phyloP scores from a whole-genome alignment of 1,140 invertebrate species.

The Leptonema lineaticorne region DNA sequence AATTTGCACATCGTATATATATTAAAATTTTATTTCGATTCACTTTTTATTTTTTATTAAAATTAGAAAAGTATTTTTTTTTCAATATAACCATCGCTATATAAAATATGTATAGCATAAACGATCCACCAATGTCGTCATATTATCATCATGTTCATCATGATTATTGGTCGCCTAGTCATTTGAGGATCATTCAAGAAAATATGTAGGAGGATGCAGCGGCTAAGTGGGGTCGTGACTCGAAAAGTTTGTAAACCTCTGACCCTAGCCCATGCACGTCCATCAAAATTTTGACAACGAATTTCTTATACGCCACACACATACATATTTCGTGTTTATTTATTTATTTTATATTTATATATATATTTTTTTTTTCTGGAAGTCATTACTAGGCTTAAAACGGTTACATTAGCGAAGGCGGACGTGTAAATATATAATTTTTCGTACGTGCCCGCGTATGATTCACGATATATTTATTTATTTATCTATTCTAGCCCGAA shows the following conservation, averaged over 20 bases:
- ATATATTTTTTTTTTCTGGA: neutral
- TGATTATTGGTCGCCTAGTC: no score
- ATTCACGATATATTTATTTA: neutral
- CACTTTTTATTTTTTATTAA: no score
- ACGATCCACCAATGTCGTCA: no score
- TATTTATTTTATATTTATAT: neutral
- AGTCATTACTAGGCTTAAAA: constrained; percentile 8
- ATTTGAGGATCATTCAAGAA: neutral
- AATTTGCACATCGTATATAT: no score
- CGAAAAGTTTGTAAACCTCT: constrained; percentile 17
- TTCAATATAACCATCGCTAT: no score
- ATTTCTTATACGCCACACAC: neutral
- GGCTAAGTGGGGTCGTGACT: constrained; percentile 18
- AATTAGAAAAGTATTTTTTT: no score
- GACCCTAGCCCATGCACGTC: neutral
- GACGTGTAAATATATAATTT: constrained; percentile 18
- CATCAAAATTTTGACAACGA: constrained; percentile 11
- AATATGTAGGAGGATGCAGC: constrained; percentile 1
- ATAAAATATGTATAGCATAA: no score
- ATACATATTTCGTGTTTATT: no score
- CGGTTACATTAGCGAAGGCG: constrained; percentile 19
- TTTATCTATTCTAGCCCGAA: neutral
- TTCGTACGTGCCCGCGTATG: neutral
- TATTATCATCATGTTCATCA: no score
- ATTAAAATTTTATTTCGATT: no score